Evolutionary conservation across 2,113 vertebrate species (phyloP).

Genomic region (Cichladusa arquata): DNA sequence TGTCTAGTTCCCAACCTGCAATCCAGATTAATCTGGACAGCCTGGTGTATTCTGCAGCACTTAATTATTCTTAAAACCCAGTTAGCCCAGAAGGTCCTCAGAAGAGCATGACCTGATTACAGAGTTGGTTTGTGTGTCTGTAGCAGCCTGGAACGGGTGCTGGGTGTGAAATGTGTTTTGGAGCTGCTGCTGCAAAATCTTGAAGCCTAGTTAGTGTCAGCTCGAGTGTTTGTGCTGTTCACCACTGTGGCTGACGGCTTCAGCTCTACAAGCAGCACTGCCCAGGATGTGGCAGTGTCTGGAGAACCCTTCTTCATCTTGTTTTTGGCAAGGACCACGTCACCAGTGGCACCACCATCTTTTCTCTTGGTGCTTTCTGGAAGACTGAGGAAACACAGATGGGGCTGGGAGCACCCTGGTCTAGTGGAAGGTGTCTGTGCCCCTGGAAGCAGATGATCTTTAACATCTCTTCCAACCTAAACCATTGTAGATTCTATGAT

Average conservation of each 20-base stretch:
- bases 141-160: background rate
- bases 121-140: background rate
- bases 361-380: background rate
- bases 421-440: background rate
- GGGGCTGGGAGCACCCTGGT: background rate
- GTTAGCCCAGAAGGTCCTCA: background rate
- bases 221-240: background rate
- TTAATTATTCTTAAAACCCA: background rate
- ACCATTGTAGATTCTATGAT: background rate
- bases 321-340: accelerated
- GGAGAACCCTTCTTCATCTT: background rate
- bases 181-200: background rate
- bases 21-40: background rate
- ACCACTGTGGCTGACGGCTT: background rate
- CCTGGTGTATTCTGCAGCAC: background rate
- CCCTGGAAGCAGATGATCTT: background rate
- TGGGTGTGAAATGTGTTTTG: background rate
- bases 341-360: background rate
- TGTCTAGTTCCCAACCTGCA: background rate
- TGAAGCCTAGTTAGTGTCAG: background rate
- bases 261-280: background rate
- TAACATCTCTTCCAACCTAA: background rate
- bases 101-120: background rate
- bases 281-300: background rate
- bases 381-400: accelerated